A percentile compares a stretch with the other conserved stretches of the same genome.
Evolutionary conservation across 2,797 vertebrate species (phyloP).

Genomic region (Harpagifer antarcticus): DNA sequence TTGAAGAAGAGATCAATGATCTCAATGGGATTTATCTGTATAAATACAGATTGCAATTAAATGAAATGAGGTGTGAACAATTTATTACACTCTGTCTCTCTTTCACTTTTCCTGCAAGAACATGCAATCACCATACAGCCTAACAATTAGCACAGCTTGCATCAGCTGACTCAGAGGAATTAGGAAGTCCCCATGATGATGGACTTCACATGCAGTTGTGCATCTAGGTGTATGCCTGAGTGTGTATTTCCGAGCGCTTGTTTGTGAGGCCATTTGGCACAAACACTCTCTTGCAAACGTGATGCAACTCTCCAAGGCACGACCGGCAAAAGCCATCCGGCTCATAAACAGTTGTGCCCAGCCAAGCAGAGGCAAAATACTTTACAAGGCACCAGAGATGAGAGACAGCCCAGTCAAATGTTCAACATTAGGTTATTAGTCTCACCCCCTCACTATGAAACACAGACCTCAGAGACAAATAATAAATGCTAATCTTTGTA

Average conservation of each 20-base stretch:
- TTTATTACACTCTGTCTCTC: neutral
- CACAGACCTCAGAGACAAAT: slow-evolving; percentile 76
- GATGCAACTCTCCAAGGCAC: slow-evolving; percentile 86
- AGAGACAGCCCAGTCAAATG: slow-evolving; percentile 49
- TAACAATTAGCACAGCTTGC: slow-evolving; percentile 84
- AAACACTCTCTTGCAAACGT: slow-evolving; percentile 85
- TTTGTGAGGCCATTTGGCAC: slow-evolving; percentile 73
- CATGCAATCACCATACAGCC: slow-evolving; percentile 56
- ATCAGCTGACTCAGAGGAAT: slow-evolving; percentile 87
- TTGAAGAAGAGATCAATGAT: no score
- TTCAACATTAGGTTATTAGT: slow-evolving; percentile 54
- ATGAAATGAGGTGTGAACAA: no score
- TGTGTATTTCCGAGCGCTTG: slow-evolving; percentile 69
- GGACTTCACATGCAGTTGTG: slow-evolving; percentile 71
- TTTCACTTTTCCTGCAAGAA: slow-evolving; percentile 28
- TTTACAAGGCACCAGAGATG: slow-evolving; percentile 47
- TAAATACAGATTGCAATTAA: no score
- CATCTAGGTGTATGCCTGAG: slow-evolving; percentile 57
- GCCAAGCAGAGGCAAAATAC: slow-evolving; percentile 65
- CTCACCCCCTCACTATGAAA: slow-evolving; percentile 54
- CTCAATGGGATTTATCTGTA: no score
- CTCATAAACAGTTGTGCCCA: slow-evolving; percentile 76
- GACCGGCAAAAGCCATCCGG: slow-evolving; percentile 70
- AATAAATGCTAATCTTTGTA: slow-evolving; percentile 78
- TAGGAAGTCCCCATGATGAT: slow-evolving; percentile 79